Evolutionary conservation across 2,113 vertebrate species (phyloP), one percentile per base, ranked within the genome.

Genomic region (Bambusicola thoracicus): DNA sequence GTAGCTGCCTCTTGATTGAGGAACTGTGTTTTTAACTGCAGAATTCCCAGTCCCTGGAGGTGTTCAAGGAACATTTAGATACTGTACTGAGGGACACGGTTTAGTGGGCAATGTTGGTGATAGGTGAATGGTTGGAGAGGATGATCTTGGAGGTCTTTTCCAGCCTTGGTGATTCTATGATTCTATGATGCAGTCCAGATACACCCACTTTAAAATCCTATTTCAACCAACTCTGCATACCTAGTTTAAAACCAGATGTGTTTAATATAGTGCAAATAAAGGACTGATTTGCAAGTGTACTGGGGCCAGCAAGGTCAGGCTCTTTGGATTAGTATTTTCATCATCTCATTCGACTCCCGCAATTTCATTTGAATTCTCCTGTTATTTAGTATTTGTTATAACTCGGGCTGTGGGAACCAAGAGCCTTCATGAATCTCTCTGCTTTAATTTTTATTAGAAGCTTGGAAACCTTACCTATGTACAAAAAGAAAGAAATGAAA

Each of bases 21-120:
- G 21, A 55, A 81, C 7, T 69, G 8, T 2, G 27, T 30, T 66
- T 75, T 67, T 62, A 18, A 77, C 22, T 67, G 56, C 38, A 81
- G 58, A 94, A 95, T 87, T 93, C 40, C 24, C 68, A 88, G 51
- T n/a, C n/a, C n/a, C n/a, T n/a, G n/a, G n/a, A n/a, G n/a, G n/a
- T n/a, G n/a, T n/a, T n/a, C n/a, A n/a, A n/a, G n/a, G n/a, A n/a
- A n/a, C n/a, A n/a, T n/a, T n/a, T n/a, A n/a, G n/a, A n/a, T n/a
- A n/a, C n/a, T n/a, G n/a, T n/a, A n/a, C n/a, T n/a, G n/a, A n/a
- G n/a, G n/a, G n/a, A n/a, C n/a, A n/a, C n/a, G n/a, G n/a, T n/a
- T n/a, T n/a, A n/a, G n/a, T n/a, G n/a, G n/a, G n/a, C n/a, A n/a
- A n/a, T n/a, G n/a, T n/a, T n/a, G n/a, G n/a, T n/a, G n/a, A n/a